These are phyloP conservation scores for Cephus nigrinus DNA, from an alignment of 2,888 invertebrate species.

Conservation along the genomic window DNA sequence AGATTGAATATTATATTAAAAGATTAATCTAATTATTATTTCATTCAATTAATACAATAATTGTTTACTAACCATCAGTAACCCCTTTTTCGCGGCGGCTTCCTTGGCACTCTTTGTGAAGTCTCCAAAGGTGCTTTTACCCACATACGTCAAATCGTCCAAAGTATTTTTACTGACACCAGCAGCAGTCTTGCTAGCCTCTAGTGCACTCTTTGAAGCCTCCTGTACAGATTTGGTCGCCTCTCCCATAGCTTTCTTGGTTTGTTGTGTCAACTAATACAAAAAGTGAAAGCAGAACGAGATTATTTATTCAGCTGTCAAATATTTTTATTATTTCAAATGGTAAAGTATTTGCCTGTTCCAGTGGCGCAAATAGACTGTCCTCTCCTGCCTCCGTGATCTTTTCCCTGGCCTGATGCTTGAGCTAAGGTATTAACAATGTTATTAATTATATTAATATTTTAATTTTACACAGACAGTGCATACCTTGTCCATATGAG, in stretches of 20 bases:
- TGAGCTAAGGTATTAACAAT: constrained; percentile 63
- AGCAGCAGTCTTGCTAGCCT: constrained; percentile 88
- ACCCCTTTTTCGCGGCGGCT: constrained; percentile 85
- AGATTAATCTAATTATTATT: background rate
- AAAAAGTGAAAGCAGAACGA: background rate
- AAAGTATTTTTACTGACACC: constrained; percentile 89
- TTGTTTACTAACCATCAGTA: constrained; percentile 74
- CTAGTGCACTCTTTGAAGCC: constrained; percentile 85
- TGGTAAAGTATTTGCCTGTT: constrained; percentile 74
- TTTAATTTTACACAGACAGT: constrained; percentile 23
- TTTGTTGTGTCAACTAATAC: constrained; percentile 81
- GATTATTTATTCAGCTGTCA: background rate
- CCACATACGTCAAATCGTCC: constrained; percentile 88
- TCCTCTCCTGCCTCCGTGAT: constrained; percentile 78
- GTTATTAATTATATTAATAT: constrained; percentile 13
- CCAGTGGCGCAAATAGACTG: constrained; percentile 81
- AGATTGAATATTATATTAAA: background rate
- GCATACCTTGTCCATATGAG: constrained; percentile 89
- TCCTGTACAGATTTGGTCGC: constrained; percentile 85
- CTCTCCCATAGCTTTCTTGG: constrained; percentile 88
- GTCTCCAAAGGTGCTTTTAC: constrained; percentile 90
- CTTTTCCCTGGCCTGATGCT: constrained; percentile 74
- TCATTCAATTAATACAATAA: background rate
- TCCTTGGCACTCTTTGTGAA: constrained; percentile 92
- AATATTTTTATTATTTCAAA: background rate